phyloP scores from a whole-genome alignment of 2,113 vertebrate species.

The Bos javanicus region DNA sequence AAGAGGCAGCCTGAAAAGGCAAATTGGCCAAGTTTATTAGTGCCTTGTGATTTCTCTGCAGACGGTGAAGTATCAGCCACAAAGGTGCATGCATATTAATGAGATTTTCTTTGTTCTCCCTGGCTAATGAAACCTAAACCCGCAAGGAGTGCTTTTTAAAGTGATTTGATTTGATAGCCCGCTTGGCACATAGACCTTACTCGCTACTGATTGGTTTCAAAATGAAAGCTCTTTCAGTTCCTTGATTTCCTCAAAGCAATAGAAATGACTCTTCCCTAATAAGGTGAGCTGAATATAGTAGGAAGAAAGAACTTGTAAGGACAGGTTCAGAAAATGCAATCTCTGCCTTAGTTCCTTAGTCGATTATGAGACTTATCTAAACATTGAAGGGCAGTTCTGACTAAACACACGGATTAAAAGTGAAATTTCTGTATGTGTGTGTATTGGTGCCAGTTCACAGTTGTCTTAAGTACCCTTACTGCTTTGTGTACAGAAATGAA shows the following conservation, averaged over 20 bases:
- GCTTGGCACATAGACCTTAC: background rate
- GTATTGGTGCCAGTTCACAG: background rate
- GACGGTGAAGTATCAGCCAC: background rate
- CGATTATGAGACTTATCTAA: background rate
- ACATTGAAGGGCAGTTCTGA: background rate
- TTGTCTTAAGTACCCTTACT: background rate
- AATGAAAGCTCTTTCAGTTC: conserved; percentile 20
- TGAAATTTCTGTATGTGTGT: background rate
- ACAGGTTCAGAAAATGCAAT: background rate
- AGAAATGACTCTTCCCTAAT: conserved; percentile 3
- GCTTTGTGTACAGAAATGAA: background rate
- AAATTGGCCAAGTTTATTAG: background rate
- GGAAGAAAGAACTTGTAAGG: conserved; percentile 12
- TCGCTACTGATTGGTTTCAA: background rate
- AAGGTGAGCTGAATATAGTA: background rate
- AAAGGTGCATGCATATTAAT: background rate
- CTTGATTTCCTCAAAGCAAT: conserved; percentile 41
- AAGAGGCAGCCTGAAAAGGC: background rate
- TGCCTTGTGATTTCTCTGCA: background rate
- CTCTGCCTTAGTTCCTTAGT: background rate
- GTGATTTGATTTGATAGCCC: conserved; percentile 38
- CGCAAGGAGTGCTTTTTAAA: background rate
- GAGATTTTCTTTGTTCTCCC: background rate
- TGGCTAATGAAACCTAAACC: background rate
- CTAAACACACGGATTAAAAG: background rate